phyloP scores from a whole-genome alignment of 2,113 vertebrate species.

The Cynocephalus volans region DNA sequence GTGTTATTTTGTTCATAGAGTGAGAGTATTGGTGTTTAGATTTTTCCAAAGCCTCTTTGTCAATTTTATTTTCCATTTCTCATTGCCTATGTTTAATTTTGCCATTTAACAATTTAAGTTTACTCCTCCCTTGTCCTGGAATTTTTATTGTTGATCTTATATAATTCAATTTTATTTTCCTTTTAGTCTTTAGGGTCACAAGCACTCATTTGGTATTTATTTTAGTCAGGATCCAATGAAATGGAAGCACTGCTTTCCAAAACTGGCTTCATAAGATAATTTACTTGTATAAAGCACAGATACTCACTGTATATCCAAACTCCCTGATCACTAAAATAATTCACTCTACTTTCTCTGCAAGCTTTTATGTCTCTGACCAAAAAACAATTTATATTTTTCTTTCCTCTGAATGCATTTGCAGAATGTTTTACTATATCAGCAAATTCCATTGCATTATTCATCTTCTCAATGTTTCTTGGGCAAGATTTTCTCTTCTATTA shows the following conservation, averaged over 20 bases:
- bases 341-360: slow-evolving; percentile 41
- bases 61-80: slow-evolving; percentile 44
- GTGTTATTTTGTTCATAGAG: neutral
- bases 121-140: neutral
- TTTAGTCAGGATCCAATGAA: slow-evolving; percentile 31
- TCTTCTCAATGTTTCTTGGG: slow-evolving; percentile 55
- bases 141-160: slow-evolving; percentile 13
- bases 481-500: slow-evolving; percentile 32
- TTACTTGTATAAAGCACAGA: slow-evolving; percentile 42
- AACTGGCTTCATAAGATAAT: slow-evolving; percentile 2
- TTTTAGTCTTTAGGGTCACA: slow-evolving; percentile 46
- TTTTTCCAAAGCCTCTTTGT: slow-evolving; percentile 2
- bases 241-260: slow-evolving; percentile 44
- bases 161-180: neutral
- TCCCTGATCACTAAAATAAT: slow-evolving; percentile 13
- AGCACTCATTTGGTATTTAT: slow-evolving; percentile 43
- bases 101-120: slow-evolving; percentile 8
- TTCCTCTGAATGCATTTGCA: slow-evolving; percentile 54
- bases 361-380: slow-evolving; percentile 35
- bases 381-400: slow-evolving; percentile 57
- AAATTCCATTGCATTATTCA: slow-evolving; percentile 65
- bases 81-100: slow-evolving; percentile 31
- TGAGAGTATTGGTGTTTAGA: neutral
- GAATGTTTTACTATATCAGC: slow-evolving; percentile 44
- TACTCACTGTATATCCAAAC: neutral